Evolutionary conservation across 2,888 invertebrate genomes (phyloP), one percentile per base, ranked within the genome.

Genomic region (Julus scanicus): DNA sequence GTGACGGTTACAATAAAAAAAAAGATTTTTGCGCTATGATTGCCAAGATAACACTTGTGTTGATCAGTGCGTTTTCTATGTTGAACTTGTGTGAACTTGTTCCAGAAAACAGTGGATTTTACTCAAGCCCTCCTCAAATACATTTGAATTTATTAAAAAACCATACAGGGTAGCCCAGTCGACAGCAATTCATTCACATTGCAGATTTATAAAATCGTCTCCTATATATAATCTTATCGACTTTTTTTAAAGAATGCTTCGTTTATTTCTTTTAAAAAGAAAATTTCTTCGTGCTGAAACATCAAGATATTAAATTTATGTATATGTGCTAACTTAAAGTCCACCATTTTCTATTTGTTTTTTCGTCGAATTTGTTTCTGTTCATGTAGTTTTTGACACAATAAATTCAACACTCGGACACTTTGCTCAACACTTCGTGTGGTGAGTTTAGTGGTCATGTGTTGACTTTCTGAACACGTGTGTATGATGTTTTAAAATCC

Each of bases 91-190:
- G 37, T 80, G 37, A 39, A 37, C 80, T 80, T 80, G 80, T 80
- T 80, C 80, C 80, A 80, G 80, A 80, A 80, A 80, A 80, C 80
- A 80, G 80, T 80, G 80, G 80, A 80, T 80, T 80, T 80, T 80
- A 80, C 80, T 80, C 80, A 37, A 80, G 80, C 80, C 44, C 37
- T 9, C 80, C 80, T 80, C 80, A 39, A 15, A 80, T 80, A 80
- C 80, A 13, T 49, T 80, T 80, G 80, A 80, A 80, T 80, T 80
- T 37, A 80, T 80, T 80, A 15, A 80, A 71, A 29, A 80, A 80
- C 20, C 80, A 80, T 80, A 80, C 80, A 80, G 80, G 80, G 80
- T 80, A 80, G 80, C 80, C 37, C 80, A 39, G 0, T 80, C 80
- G 80, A 80, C 80, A 80, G 80, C 80, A 80, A 80, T 80, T 80